Evolutionary conservation across 2,797 vertebrate genomes (phyloP).

Genomic region (Ciconia nigra): DNA sequence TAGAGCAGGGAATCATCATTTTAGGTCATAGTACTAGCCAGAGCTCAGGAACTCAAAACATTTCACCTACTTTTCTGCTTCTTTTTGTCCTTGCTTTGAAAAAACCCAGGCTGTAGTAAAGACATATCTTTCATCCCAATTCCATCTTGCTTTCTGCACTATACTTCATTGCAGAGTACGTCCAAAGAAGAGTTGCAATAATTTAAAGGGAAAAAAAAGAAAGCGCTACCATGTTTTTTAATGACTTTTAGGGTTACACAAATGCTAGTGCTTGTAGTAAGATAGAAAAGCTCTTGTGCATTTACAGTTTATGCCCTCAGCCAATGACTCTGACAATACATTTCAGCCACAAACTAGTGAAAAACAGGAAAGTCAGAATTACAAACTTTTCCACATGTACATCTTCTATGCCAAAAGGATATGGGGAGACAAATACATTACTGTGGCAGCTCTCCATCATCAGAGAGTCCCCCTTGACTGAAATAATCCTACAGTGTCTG

Average conservation of each 20-base stretch:
- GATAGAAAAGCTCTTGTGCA: background rate
- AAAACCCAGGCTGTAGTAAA: background rate
- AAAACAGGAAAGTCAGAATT: background rate
- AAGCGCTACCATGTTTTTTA: rapidly evolving
- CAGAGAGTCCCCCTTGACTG: background rate
- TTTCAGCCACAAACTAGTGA: background rate
- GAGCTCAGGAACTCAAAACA: background rate
- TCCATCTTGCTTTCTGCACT: background rate
- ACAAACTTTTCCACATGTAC: background rate
- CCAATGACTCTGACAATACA: background rate
- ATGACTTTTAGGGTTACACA: background rate
- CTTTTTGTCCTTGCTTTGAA: background rate
- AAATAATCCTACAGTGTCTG: background rate
- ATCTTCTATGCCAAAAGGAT: background rate
- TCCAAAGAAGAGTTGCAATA: background rate
- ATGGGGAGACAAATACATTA: background rate
- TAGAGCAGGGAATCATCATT: background rate
- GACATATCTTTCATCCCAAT: background rate
- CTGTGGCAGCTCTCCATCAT: background rate
- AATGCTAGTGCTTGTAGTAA: background rate
- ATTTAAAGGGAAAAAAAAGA: background rate
- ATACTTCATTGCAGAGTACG: background rate
- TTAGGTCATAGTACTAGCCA: background rate
- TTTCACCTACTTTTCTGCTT: background rate
- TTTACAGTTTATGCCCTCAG: background rate